Evolutionary conservation across 2,888 invertebrate genomes (phyloP), one percentile per base, ranked within the genome.

Genomic region (Hofmannophila pseudospretella): DNA sequence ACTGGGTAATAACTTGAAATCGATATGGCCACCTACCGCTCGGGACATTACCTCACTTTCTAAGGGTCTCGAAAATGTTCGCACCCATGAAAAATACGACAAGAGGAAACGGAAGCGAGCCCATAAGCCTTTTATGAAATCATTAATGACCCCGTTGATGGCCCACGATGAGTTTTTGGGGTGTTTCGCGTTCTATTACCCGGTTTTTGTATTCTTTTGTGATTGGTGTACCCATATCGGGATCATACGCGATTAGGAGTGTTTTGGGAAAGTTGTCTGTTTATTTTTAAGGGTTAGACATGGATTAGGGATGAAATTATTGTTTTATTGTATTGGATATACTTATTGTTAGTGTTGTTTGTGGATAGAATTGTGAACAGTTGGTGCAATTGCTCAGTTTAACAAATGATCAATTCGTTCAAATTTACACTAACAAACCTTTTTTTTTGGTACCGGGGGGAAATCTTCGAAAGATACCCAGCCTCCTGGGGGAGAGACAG

Each of bases 41-140:
- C 19, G 34, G 41, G 49, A 52, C 44, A 48, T 63, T 61, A 62
- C 60, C 61, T 54, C 56, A 52, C 51, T 50, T 57, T 47, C 59
- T 60, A 51, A 69, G 67, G 67, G 64, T 66, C 68, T 67, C 64
- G 71, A 65, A 73, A 77, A 81, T 55, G 71, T 71, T 65, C 65
- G 66, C 65, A 60, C 69, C 68, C 70, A 67, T 70, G 69, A 71
- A 73, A 80, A 82, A 77, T 80, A 75, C 76, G 71, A 73, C 67
- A 71, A 57, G 60, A 59, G 67, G 67, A 69, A 68, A 70, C 59
- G 51, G 66, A 77, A 73, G 65, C 65, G 67, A 59, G 67, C 63
- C 71, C 66, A 67, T 79, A 76, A 74, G 76, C 79, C 76, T 71
- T 80, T 78, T 79, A 80, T 79, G 76, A 74, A 79, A 79, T 76